Conservation (phyloP, 2,888 invertebrate species). For the Scaptomyza flava region DNA sequence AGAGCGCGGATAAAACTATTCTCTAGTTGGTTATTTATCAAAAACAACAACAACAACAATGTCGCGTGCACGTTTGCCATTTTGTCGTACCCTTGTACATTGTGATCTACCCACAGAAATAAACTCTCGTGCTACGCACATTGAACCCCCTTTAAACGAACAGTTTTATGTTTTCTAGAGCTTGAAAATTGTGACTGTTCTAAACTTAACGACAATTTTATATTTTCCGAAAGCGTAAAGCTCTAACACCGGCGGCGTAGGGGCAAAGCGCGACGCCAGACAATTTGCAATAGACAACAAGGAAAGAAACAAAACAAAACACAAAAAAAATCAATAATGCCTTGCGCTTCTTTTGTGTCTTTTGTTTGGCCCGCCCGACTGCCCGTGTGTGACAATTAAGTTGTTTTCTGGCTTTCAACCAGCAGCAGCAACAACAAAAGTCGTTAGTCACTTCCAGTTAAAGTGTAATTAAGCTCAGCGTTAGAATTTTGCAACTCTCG, state of each 20-base stretch:
- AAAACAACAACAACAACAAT: conserved; percentile 5
- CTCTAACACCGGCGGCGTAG: not conserved
- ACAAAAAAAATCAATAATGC: conserved; percentile 67
- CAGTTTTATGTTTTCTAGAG: conserved; percentile 72
- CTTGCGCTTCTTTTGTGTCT: conserved; percentile 54
- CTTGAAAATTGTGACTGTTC: conserved; percentile 50
- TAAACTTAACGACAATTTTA: conserved; percentile 37
- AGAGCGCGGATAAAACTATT: conserved; percentile 13
- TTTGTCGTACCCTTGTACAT: conserved; percentile 32
- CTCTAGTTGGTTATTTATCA: conserved; percentile 38
- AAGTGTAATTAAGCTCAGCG: conserved; percentile 73
- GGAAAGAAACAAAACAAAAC: not conserved
- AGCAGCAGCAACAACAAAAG: conserved; percentile 48
- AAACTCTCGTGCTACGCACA: conserved; percentile 49
- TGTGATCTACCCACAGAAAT: conserved; percentile 42
- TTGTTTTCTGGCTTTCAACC: conserved; percentile 42
- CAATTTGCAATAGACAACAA: conserved; percentile 11
- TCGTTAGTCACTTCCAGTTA: conserved; percentile 78
- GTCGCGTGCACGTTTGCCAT: conserved; percentile 45
- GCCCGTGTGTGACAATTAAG: conserved; percentile 72
- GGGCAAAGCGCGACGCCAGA: conserved; percentile 3
- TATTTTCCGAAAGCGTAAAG: conserved; percentile 29
- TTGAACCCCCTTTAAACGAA: conserved; percentile 54
- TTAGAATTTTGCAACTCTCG: conserved; percentile 66
- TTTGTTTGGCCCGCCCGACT: conserved; percentile 51